These are phyloP conservation scores for Gonioctena quinquepunctata DNA, from an alignment of 1,140 invertebrate genomes.

Conservation along the genomic window DNA sequence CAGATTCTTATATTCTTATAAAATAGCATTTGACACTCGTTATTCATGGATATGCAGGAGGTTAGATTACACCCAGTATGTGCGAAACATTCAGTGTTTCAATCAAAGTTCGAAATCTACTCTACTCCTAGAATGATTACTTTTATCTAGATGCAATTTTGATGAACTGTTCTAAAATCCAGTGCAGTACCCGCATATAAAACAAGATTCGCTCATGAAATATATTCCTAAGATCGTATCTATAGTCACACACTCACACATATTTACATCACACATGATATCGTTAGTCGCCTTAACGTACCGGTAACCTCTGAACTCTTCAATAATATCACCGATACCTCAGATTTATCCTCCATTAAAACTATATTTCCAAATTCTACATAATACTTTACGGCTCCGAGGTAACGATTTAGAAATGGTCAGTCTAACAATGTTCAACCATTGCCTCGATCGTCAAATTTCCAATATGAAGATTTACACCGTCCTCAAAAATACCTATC, in stretches of 20 bases:
- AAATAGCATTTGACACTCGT: no score
- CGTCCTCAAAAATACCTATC: conserved; percentile 20
- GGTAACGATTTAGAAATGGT: background rate
- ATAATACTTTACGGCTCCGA: background rate
- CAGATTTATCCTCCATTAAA: background rate
- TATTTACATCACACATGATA: background rate
- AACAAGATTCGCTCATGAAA: background rate
- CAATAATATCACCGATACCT: background rate
- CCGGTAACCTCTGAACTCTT: background rate
- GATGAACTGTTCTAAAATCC: no score
- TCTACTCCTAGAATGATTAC: no score
- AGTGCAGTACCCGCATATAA: no score
- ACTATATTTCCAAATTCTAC: background rate
- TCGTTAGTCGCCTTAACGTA: background rate
- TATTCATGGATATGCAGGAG: no score
- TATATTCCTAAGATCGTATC: background rate
- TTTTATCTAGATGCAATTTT: no score
- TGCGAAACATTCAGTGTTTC: no score
- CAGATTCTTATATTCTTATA: no score
- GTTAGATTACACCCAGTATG: no score
- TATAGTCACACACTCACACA: background rate
- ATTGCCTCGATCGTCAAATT: background rate
- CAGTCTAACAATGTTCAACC: conserved; percentile 14
- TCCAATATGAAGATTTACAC: conserved; percentile 15
- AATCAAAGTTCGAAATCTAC: no score